These are phyloP conservation scores for Oreotrochilus melanogaster DNA, from an alignment of 2,113 vertebrate species.

Conservation along the genomic window DNA sequence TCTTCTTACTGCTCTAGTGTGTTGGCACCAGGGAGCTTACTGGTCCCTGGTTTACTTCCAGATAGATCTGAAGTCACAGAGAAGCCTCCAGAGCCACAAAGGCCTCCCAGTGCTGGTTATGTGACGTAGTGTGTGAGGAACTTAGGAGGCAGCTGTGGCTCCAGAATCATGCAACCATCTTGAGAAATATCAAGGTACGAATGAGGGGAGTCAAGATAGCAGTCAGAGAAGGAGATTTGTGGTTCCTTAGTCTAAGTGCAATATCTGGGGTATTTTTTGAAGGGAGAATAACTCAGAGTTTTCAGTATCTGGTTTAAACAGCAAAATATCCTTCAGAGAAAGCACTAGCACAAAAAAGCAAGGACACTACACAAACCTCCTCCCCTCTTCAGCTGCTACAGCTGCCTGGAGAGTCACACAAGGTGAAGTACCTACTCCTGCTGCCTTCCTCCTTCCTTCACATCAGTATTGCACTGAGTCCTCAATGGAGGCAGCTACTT, in stretches of 20 bases:
- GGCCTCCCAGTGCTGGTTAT: background rate
- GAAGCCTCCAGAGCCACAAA: background rate
- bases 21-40: background rate
- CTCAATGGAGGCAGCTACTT: background rate
- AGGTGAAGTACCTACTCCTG: background rate
- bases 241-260: background rate
- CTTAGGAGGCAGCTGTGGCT: background rate
- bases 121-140: background rate
- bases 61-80: background rate
- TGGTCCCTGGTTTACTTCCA: background rate
- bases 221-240: background rate
- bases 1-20: background rate
- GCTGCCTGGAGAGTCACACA: background rate
- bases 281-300: background rate
- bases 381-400: background rate
- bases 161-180: background rate
- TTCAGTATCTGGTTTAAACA: background rate
- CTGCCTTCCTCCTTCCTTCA: background rate
- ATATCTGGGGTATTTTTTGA: background rate
- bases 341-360: background rate
- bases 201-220: background rate
- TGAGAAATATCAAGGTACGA: background rate
- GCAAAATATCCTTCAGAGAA: background rate
- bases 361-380: background rate
- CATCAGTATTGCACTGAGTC: background rate